phyloP scores from a whole-genome alignment of 2,113 vertebrate genomes.

The Carassius carassius region DNA sequence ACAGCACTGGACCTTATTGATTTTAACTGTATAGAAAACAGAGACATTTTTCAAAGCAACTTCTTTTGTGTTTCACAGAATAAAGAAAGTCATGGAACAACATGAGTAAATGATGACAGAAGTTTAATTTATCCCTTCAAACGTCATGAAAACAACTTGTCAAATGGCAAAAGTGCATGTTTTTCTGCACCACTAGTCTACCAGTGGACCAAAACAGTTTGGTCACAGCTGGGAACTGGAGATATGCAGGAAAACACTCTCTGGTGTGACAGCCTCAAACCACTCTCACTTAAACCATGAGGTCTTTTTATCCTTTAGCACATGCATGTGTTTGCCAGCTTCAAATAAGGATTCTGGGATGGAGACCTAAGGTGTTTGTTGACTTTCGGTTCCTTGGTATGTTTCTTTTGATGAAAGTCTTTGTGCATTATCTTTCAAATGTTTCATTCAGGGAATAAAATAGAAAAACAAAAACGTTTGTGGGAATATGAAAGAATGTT shows the following conservation, averaged over 20 bases:
- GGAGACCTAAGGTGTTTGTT: slow-evolving; percentile 10
- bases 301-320: slow-evolving; percentile 44
- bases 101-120: background rate
- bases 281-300: slow-evolving; percentile 59
- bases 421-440: slow-evolving; percentile 19
- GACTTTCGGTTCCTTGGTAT: background rate
- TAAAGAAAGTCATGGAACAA: background rate
- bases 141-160: background rate
- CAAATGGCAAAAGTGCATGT: background rate
- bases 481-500: background rate
- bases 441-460: slow-evolving; percentile 10
- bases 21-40: background rate
- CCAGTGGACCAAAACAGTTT: slow-evolving; percentile 27
- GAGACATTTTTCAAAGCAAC: background rate
- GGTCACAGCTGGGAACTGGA: slow-evolving; percentile 49
- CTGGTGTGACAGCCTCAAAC: slow-evolving; percentile 54
- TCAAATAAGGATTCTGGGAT: slow-evolving; percentile 4
- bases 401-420: background rate
- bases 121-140: background rate
- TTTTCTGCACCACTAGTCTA: slow-evolving; percentile 41
- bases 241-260: slow-evolving; percentile 51
- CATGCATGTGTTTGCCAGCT: slow-evolving; percentile 26
- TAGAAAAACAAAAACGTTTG: background rate
- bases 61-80: background rate
- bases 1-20: background rate